Base-by-base conservation (phyloP, 2,888 invertebrate species). In the Heliothis peltigera region DNA sequence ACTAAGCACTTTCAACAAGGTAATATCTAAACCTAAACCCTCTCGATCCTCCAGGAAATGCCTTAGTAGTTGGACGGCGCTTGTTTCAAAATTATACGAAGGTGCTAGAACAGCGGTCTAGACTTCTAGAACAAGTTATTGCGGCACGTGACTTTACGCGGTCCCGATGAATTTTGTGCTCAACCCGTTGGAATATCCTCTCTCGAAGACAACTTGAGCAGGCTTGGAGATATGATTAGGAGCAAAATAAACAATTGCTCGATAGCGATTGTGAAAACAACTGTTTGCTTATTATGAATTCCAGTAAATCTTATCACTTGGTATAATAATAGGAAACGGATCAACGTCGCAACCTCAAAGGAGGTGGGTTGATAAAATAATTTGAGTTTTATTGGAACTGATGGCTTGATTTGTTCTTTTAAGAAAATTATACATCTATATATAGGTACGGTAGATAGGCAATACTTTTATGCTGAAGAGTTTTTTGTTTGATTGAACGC, bases 281-380 rank as follows among this genome's bases (percentile, higher is more conserved):
- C n/a, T n/a, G n/a, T n/a, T 10, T 32, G 3, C 10, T 32, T 32
- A 32, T 32, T 32, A 73, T 60, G 1, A 25, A 64, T 65, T 54
- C 21, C 42, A 63, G 52, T 64, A 67, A 70, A 85, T 82, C 80
- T 84, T 82, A 79, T 83, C 83, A 79, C 75, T 82, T 83, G 75
- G 79, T 84, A 86, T 80, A 84, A 86, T 87, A 88, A 87, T 84
- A 84, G 86, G 86, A 87, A 87, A 85, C 75, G 83, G 83, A 87
- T 87, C 85, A 86, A 89, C 86, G 88, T 32, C 32, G 32, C 12
- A 84, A 83, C 84, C 84, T 84, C 79, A 81, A 84, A 88, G 87
- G 87, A 87, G 88, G 88, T 86, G 86, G 87, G 83, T 81, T 87
- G 82, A 86, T 84, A 83, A 80, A 76, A 86, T 88, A 89, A 87